A percentile compares a stretch with the other conserved stretches of the same genome.
These are phyloP conservation scores for Chamaea fasciata DNA, from an alignment of 2,113 vertebrate genomes.

Conservation along the genomic window DNA sequence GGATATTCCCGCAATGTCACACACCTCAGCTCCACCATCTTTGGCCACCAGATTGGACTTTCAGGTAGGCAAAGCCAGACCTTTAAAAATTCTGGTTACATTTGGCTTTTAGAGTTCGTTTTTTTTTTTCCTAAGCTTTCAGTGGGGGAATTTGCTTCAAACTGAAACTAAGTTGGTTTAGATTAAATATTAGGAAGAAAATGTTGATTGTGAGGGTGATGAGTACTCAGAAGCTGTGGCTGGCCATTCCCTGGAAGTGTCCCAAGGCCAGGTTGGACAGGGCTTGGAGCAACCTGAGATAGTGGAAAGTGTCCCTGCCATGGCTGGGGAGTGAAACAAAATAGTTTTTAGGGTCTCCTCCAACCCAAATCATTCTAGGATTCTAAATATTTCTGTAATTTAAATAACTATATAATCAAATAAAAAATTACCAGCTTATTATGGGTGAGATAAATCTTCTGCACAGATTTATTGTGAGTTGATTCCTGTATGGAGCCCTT, in stretches of 20 bases:
- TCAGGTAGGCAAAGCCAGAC: constrained; percentile 73
- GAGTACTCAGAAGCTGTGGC: neutral
- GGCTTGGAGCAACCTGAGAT: neutral
- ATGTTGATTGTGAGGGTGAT: neutral
- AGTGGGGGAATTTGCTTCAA: neutral
- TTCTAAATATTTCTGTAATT: neutral
- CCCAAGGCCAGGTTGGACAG: neutral
- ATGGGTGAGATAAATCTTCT: neutral
- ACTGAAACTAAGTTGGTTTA: neutral
- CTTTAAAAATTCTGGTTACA: neutral
- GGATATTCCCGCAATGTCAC: constrained; percentile 96
- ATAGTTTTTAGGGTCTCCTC: neutral
- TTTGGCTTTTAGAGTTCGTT: neutral
- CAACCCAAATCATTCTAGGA: neutral
- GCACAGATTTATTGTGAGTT: neutral
- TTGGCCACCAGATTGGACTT: constrained; percentile 92
- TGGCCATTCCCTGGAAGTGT: neutral
- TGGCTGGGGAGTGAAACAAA: neutral
- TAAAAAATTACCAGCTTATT: neutral
- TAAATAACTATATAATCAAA: neutral
- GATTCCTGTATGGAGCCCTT: neutral
- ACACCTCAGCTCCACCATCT: constrained; percentile 86
- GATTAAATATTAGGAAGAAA: neutral
- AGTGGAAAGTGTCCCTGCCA: neutral
- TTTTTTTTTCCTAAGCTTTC: neutral